Percentiles rank a stretch among this genome's conserved stretches.
Conservation (phyloP, 2,888 invertebrate genomes). For the Diplolepis rosae region DNA sequence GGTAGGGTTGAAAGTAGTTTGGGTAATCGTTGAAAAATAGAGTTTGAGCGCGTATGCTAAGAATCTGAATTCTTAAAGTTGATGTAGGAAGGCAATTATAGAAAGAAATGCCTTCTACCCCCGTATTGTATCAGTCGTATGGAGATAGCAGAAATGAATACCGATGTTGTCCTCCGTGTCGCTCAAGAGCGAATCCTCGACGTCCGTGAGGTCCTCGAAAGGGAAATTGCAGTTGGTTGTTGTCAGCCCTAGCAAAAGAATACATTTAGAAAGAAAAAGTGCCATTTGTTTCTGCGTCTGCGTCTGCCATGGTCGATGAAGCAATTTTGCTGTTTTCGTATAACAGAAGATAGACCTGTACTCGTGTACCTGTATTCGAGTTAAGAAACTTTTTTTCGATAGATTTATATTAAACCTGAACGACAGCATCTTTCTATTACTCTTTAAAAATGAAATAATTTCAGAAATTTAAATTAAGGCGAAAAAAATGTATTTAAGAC, state of each 20-base stretch:
- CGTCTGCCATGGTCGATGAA: conserved; percentile 32
- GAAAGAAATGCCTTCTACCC: conserved; percentile 57
- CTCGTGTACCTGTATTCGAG: neutral
- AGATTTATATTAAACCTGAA: too few species aligned
- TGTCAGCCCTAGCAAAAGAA: conserved; percentile 68
- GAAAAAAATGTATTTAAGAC: too few species aligned
- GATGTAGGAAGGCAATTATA: conserved; percentile 35
- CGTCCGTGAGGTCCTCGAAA: conserved; percentile 71
- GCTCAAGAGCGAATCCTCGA: conserved; percentile 70
- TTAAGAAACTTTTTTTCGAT: neutral
- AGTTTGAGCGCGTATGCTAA: conserved; percentile 37
- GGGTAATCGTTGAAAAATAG: conserved; percentile 33
- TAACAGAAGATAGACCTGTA: conserved; percentile 26
- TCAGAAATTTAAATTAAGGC: too few species aligned
- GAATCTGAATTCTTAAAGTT: conserved; percentile 37
- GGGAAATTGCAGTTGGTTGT: conserved; percentile 70
- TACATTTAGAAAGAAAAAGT: conserved; percentile 51
- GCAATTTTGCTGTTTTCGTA: conserved; percentile 17
- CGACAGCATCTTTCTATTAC: too few species aligned
- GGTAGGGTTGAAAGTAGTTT: conserved; percentile 36
- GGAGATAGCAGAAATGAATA: conserved; percentile 65
- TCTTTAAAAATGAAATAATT: too few species aligned
- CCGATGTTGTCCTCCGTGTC: conserved; percentile 70
- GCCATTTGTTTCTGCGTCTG: conserved; percentile 39
- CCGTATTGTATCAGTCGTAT: conserved; percentile 55